Conservation (phyloP, 2,797 vertebrate genomes). For the Glyptemys insculpta region DNA sequence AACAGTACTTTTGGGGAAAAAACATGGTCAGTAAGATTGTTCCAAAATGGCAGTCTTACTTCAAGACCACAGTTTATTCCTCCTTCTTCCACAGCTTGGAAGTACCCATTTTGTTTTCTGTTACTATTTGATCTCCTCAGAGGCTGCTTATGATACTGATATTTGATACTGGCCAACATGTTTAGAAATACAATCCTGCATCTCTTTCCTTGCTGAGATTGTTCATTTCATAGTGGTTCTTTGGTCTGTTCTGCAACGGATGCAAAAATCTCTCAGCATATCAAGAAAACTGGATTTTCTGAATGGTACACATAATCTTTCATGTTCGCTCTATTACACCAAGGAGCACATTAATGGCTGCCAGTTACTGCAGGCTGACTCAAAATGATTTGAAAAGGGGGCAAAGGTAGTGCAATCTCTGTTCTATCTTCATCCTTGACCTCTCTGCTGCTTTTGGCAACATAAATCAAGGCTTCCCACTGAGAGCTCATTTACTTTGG, state of each 20-base stretch:
- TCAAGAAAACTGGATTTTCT: neutral
- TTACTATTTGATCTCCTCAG: neutral
- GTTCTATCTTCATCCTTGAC: neutral
- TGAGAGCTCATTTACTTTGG: neutral
- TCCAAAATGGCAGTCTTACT: neutral
- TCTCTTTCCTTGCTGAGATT: neutral
- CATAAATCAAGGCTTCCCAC: neutral
- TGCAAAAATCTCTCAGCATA: neutral
- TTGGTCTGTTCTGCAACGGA: neutral
- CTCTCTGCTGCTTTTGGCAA: slow-evolving; percentile 1
- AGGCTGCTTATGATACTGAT: neutral
- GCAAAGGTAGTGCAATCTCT: neutral
- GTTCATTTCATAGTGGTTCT: neutral
- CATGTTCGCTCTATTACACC: neutral
- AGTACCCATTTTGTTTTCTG: neutral
- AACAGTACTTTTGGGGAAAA: neutral
- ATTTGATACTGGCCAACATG: neutral
- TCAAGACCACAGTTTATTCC: neutral
- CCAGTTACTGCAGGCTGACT: neutral
- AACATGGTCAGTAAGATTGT: neutral
- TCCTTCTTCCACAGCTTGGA: neutral
- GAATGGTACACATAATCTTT: neutral
- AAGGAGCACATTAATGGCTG: neutral
- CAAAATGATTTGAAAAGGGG: neutral
- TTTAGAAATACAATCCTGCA: neutral